A percentile compares a stretch with the other conserved stretches of the same genome.
These are phyloP conservation scores for Andrena marginata DNA, from an alignment of 2,888 invertebrate genomes.

Conservation along the genomic window DNA sequence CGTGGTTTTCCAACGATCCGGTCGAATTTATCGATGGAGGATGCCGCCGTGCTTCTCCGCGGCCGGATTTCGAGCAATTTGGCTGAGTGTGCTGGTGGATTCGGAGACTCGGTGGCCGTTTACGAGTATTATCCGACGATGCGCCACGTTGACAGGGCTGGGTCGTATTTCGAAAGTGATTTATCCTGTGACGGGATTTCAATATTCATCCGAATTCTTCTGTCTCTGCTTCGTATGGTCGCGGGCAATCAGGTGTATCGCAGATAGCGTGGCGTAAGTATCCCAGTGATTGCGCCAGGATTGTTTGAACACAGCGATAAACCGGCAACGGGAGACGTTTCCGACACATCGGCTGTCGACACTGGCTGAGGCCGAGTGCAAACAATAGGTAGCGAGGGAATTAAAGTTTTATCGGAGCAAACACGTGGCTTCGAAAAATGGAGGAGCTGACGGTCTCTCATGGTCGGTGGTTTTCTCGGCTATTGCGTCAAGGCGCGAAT, in stretches of 20 bases:
- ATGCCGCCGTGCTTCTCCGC: too few relatives aligned
- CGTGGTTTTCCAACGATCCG: too few relatives aligned
- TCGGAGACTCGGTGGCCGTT: too few relatives aligned
- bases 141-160: too few relatives aligned
- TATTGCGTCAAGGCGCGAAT: neutral
- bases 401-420: constrained; percentile 26
- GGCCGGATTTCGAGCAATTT: too few relatives aligned
- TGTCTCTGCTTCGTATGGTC: too few relatives aligned
- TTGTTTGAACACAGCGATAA: constrained; percentile 43
- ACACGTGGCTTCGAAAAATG: neutral
- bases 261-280: neutral
- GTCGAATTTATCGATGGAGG: too few relatives aligned
- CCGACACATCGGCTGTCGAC: constrained; percentile 28
- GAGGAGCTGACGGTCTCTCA: neutral
- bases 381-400: constrained; percentile 25
- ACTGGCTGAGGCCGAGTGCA: constrained; percentile 17
- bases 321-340: constrained; percentile 23
- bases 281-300: neutral
- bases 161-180: too few relatives aligned
- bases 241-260: neutral
- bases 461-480: neutral
- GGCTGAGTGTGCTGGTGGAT: too few relatives aligned
- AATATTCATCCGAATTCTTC: too few relatives aligned
- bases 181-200: too few relatives aligned
- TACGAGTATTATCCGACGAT: too few relatives aligned